A percentile compares a stretch with the other conserved stretches of the same genome.
These are phyloP conservation scores for Pogonocherus hispidulus DNA, from an alignment of 2,888 invertebrate species.

Conservation along the genomic window DNA sequence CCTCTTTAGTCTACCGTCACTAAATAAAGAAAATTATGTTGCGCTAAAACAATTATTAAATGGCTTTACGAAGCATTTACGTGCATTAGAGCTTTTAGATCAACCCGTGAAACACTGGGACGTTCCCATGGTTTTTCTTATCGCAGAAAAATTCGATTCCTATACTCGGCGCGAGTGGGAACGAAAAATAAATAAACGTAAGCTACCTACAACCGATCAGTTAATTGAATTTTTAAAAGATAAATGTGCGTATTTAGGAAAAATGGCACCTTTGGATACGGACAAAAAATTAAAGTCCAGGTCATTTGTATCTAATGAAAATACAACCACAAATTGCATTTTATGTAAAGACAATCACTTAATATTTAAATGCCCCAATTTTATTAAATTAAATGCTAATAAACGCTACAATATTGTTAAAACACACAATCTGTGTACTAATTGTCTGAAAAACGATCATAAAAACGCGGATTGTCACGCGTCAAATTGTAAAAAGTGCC, in stretches of 20 bases:
- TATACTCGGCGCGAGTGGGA: constrained; percentile 25
- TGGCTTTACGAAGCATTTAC: constrained; percentile 10
- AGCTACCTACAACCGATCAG: background rate
- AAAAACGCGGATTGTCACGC: background rate
- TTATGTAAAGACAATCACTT: background rate
- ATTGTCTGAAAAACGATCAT: background rate
- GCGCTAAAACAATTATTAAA: constrained; percentile 10
- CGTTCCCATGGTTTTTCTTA: constrained; percentile 1
- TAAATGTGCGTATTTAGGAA: constrained; percentile 7
- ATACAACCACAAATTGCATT: background rate
- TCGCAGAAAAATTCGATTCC: constrained; percentile 18
- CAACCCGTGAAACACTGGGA: constrained; percentile 19
- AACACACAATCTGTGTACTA: background rate
- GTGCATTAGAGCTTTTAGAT: constrained; percentile 15
- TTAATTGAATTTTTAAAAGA: constrained; percentile 10
- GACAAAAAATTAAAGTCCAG: background rate
- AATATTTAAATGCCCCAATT: background rate
- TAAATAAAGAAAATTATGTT: constrained; percentile 13
- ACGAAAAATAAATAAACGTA: background rate
- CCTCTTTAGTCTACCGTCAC: constrained; percentile 13
- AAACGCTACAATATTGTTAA: background rate
- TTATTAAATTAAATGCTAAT: background rate
- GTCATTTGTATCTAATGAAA: background rate
- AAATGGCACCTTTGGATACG: background rate
- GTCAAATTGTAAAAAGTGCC: background rate